These are phyloP conservation scores for Drosophila ficusphila DNA, from an alignment of 1,140 invertebrate genomes.

Conservation along the genomic window DNA sequence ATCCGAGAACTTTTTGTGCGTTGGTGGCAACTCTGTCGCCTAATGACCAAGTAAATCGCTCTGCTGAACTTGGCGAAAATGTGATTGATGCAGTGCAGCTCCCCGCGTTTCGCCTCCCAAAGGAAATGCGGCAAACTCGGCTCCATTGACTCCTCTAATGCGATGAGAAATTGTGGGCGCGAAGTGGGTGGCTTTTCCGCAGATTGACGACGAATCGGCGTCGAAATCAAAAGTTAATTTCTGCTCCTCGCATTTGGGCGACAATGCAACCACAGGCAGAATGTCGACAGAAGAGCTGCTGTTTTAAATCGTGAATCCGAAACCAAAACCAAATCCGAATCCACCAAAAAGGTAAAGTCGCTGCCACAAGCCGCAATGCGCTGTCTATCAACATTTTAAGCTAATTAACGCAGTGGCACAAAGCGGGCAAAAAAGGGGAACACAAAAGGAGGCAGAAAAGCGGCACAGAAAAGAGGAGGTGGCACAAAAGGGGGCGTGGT, in stretches of 20 bases:
- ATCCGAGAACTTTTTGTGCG: not conserved
- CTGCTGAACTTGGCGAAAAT: constrained; percentile 13
- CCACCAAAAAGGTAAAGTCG: not conserved
- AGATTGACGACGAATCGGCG: constrained; percentile 6
- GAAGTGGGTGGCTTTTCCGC: not conserved
- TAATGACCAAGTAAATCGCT: constrained; percentile 64
- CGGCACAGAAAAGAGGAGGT: not conserved
- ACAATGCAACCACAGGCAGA: constrained; percentile 10
- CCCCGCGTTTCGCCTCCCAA: not conserved
- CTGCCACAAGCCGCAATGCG: constrained; percentile 34
- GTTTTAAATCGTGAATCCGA: not conserved
- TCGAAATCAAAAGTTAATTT: constrained; percentile 8
- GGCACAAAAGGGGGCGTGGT: not conserved
- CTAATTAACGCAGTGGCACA: constrained; percentile 46
- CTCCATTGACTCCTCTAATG: constrained; percentile 9
- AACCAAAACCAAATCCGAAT: constrained; percentile 3
- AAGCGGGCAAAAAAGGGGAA: not conserved
- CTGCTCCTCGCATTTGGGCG: not conserved
- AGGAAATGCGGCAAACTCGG: constrained; percentile 3
- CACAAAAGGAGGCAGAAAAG: not conserved
- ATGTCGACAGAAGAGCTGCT: no score
- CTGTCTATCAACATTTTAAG: constrained; percentile 59
- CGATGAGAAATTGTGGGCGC: not conserved
- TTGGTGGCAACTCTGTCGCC: constrained; percentile 23
- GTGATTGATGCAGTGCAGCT: constrained; percentile 62